Evolutionary conservation across 2,888 invertebrate species (phyloP).

Genomic region (Sinohyriopsis cumingii): DNA sequence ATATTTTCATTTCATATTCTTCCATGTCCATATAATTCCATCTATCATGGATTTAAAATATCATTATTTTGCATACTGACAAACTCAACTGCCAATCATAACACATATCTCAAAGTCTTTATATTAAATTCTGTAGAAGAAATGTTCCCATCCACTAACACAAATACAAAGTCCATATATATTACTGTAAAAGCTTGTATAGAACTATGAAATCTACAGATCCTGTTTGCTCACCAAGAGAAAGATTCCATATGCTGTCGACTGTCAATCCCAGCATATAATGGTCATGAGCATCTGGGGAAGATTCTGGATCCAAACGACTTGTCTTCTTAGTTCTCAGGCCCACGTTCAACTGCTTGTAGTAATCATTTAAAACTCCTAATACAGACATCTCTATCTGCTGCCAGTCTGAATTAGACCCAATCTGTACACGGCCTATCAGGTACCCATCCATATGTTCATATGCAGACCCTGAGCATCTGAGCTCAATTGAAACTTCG

Average conservation of each 20-base stretch:
- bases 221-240: slow-evolving; percentile 45
- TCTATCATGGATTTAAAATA: no score
- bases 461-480: slow-evolving; percentile 27
- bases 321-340: slow-evolving; percentile 60
- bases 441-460: slow-evolving; percentile 33
- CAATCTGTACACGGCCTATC: slow-evolving; percentile 50
- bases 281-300: slow-evolving; percentile 19
- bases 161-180: no score
- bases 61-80: no score
- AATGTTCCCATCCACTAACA: no score
- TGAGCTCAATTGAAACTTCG: slow-evolving; percentile 29
- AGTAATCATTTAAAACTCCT: slow-evolving; percentile 49
- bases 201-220: no score
- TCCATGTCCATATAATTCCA: no score
- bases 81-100: no score
- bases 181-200: no score
- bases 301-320: slow-evolving; percentile 51
- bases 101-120: no score
- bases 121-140: no score
- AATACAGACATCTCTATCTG: slow-evolving; percentile 55
- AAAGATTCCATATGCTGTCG: slow-evolving; percentile 52
- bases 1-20: no score
- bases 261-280: slow-evolving; percentile 57
- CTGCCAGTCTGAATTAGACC: slow-evolving; percentile 47
- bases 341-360: slow-evolving; percentile 58